Base-by-base conservation (phyloP, 23 tunicate species). In the Clavelina lepadiformis region DNA sequence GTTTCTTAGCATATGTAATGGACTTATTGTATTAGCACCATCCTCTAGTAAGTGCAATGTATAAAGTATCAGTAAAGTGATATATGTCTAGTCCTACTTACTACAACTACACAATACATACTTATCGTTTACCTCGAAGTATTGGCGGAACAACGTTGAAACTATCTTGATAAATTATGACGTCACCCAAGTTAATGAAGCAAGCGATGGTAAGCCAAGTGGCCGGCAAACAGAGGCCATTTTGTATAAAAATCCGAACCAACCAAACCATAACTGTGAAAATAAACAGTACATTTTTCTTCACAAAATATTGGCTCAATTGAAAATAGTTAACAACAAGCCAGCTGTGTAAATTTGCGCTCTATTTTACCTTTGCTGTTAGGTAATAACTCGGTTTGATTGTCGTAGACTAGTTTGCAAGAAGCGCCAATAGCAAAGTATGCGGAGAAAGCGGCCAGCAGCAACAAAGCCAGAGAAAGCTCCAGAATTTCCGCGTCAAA, bases 401-500 rank as follows among this genome's bases (percentile, higher is more conserved):
- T 78, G 84, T 68, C 68, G 31, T 58, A 6, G 3, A 78, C 67
- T 50, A 45, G 41, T 58, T 76, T 77, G 80, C 63, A 86, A 0
- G 83, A 77, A 3, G 66, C 29, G 0, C 75, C 95, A 27, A 78
- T 36, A 21, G 79, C 74, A 56, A 69, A 46, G 53, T 86, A 86
- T 7, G 30, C 52, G 0, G 69, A 36, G 31, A 47, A 13, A 13
- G 50, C 79, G 2, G 85, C 38, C 2, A 72, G n/a, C 0, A 86
- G 56, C 38, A 86, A 57, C 58, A 72, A 37, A 21, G 64, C 68
- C 33, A 86, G 28, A 2, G 80, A 68, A 25, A 71, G 56, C 21
- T 74, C 95, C 27, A 76, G 64, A 44, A 71, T 70, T 65, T 86
- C 95, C 3, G 75, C 62, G 60, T 86, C 95, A 46, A 71, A 70